Evolutionary conservation across 30 jellyfish, hydroid and myxozoan genomes (phyloP), one percentile per base, ranked within the genome.

Genomic region (Aurelia sp.): DNA sequence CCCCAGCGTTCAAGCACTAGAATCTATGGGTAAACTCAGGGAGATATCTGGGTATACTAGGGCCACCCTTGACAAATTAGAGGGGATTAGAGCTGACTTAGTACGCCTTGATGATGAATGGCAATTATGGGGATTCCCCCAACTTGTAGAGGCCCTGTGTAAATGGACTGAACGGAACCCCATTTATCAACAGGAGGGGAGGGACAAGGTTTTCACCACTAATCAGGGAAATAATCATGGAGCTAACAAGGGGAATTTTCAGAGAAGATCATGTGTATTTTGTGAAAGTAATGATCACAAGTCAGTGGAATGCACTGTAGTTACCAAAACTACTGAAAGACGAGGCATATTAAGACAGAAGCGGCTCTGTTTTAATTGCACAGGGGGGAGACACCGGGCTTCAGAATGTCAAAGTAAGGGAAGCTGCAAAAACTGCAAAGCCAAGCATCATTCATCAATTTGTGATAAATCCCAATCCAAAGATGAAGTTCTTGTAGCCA

Each of bases 381-480:
- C 91, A 31, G 94, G 96, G n/a, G 53, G 50, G 35, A 66, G 72
- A 16, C 98, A 92, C 78, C 16, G 91, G 20, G 95, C 89, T n/a
- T 53, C 89, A 21, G n/a, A n/a, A n/a, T n/a, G n/a, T n/a, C n/a
- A n/a, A n/a, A n/a, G n/a, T n/a, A n/a, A n/a, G 23, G 41, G 79
- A 55, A 21, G 63, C 35, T 92, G 97, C 66, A 22, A 65, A 55
- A 73, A 73, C 13, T 87, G 97, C 80, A 64, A 78, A 4, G 65
- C 78, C 62, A 53, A 78, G 33, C 93, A 91, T 71, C 97, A 91
- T 41, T 53, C 97, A 17, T 92, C 95, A 21, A 52, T 86, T 22
- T 92, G 98, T 66, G 87, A 66, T 18, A 60, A 73, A 62, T 72
- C 19, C 65, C 66, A 82, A 89, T 23, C 21, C 47, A 37, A 60